phyloP scores from a whole-genome alignment of 1,140 invertebrate species.

The Stenopsyche tienmushanensis region DNA sequence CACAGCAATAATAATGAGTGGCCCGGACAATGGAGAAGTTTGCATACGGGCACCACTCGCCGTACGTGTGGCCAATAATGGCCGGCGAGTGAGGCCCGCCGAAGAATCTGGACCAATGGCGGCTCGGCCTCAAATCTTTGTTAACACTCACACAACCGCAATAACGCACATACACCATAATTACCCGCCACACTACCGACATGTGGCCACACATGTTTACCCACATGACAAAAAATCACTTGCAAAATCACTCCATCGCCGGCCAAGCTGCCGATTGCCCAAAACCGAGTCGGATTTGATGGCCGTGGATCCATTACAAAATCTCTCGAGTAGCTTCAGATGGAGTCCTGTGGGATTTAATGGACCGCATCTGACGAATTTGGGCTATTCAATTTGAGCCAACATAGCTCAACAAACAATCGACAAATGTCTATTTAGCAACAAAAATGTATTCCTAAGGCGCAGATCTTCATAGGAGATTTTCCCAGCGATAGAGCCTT shows the following conservation, averaged over 20 bases:
- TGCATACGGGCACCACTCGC: conserved; percentile 15
- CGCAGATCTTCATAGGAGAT: too few species aligned
- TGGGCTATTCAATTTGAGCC: too few species aligned
- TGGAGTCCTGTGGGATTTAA: too few species aligned
- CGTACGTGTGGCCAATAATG: conserved; percentile 19
- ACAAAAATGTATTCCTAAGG: too few species aligned
- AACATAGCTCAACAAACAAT: too few species aligned
- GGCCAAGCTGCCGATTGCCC: neutral
- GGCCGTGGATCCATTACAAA: too few species aligned
- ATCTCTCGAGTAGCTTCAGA: too few species aligned
- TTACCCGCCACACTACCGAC: neutral
- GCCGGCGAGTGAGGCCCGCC: conserved; percentile 7
- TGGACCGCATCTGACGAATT: too few species aligned
- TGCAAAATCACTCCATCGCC: neutral
- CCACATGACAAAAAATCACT: neutral
- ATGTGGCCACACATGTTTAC: neutral
- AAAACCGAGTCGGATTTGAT: too few species aligned
- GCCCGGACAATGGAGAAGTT: conserved; percentile 26
- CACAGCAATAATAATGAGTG: conserved; percentile 21
- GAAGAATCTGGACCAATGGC: conserved; percentile 23
- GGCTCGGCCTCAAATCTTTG: neutral
- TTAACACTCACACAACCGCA: neutral
- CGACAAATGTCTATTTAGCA: too few species aligned
- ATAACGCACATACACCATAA: neutral
- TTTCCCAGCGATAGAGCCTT: too few species aligned